Percentiles rank a stretch among this genome's conserved stretches.
Evolutionary conservation across 2,888 invertebrate species (phyloP).

Genomic region (Elgonia sp.): DNA sequence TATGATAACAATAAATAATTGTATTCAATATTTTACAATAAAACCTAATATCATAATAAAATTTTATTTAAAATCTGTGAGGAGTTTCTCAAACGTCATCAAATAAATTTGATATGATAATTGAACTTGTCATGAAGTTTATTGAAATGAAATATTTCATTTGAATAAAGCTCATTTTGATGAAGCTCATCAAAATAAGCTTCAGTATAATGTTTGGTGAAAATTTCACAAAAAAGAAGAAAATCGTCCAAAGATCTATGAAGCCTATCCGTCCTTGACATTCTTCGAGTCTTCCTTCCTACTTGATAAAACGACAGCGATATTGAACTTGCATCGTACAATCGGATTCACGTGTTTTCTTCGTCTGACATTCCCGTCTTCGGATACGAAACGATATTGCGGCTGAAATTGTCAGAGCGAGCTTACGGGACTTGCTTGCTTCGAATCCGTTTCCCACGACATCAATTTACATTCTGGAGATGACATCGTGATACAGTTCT

Average conservation of each 20-base stretch:
- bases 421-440: constrained; percentile 57
- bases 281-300: constrained; percentile 43
- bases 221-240: constrained; percentile 6
- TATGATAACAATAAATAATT: too few relatives aligned
- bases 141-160: too few relatives aligned
- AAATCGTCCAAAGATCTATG: constrained; percentile 20
- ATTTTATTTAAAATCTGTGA: too few relatives aligned
- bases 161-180: too few relatives aligned
- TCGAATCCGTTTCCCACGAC: constrained; percentile 60
- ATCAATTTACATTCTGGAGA: constrained; percentile 67
- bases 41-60: too few relatives aligned
- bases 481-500: constrained; percentile 64
- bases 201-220: not conserved
- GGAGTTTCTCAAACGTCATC: too few relatives aligned
- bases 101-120: too few relatives aligned
- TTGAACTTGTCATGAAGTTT: too few relatives aligned
- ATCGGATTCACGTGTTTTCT: constrained; percentile 68
- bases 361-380: constrained; percentile 58
- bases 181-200: too few relatives aligned
- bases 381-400: constrained; percentile 66
- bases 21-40: too few relatives aligned
- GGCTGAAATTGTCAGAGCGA: constrained; percentile 65
- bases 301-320: constrained; percentile 51
- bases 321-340: constrained; percentile 68
- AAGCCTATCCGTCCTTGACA: constrained; percentile 63